phyloP scores from a whole-genome alignment of 1,140 invertebrate species.

The Sitophilus oryzae region DNA sequence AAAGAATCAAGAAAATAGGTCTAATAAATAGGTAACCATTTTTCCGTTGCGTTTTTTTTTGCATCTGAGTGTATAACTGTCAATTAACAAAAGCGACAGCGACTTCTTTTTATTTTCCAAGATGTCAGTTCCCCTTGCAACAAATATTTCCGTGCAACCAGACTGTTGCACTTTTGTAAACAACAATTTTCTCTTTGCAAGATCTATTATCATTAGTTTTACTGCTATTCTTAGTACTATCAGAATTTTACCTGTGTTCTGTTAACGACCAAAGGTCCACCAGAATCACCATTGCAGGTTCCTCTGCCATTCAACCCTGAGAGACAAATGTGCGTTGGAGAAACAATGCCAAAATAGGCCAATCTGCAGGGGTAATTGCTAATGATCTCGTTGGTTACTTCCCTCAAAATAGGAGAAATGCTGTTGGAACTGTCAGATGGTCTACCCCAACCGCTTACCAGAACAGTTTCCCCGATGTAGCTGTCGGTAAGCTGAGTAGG shows the following conservation, averaged over 20 bases:
- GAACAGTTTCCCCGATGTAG: constrained; percentile 29
- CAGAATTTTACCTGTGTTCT: constrained; percentile 19
- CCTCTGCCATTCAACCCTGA: constrained; percentile 43
- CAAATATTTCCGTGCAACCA: no score
- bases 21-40: background rate
- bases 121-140: no score
- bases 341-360: constrained; percentile 38
- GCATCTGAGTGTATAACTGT: no score
- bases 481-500: constrained; percentile 38
- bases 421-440: constrained; percentile 38
- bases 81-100: no score
- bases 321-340: constrained; percentile 47
- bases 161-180: no score
- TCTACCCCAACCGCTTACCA: constrained; percentile 49
- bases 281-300: constrained; percentile 46
- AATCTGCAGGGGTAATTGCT: constrained; percentile 36
- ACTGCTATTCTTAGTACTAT: no score
- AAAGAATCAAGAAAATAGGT: no score
- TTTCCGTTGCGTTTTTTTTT: no score
- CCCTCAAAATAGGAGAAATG: constrained; percentile 38
- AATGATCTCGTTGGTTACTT: constrained; percentile 33
- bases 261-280: constrained; percentile 45
- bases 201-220: no score
- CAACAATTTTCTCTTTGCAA: no score
- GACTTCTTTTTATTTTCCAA: no score